Conservation (phyloP, 2,888 invertebrate species). For the Andrena trimmerana region DNA sequence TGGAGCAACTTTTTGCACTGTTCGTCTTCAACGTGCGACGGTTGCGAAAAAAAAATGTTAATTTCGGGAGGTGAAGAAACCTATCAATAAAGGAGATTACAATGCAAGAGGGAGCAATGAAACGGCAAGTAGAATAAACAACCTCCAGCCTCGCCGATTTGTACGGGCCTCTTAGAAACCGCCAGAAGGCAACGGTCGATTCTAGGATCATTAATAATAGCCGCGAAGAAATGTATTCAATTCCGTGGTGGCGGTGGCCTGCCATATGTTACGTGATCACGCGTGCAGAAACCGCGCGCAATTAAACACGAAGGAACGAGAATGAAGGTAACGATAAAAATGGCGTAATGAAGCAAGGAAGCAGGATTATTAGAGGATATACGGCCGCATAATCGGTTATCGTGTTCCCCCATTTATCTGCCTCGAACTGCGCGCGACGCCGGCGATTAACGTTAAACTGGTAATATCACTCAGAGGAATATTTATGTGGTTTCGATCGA, state of each 20-base stretch:
- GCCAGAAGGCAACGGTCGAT: constrained; percentile 16
- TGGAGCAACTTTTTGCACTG: constrained; percentile 7
- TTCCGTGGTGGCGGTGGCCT: constrained; percentile 22
- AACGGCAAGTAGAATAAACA: constrained; percentile 29
- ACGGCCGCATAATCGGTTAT: constrained; percentile 21
- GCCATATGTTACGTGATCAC: constrained; percentile 45
- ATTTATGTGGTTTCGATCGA: constrained; percentile 46
- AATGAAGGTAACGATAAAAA: constrained; percentile 30
- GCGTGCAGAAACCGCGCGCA: constrained; percentile 24
- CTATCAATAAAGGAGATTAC: constrained; percentile 31
- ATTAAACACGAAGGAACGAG: constrained; percentile 45
- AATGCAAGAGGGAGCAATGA: not conserved
- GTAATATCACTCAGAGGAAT: not conserved
- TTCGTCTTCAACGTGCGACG: not conserved
- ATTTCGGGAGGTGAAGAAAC: constrained; percentile 35
- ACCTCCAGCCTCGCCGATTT: constrained; percentile 5
- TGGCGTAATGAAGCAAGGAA: constrained; percentile 27
- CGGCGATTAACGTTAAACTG: constrained; percentile 18
- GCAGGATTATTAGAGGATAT: constrained; percentile 20
- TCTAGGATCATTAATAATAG: constrained; percentile 26
- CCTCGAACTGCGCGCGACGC: not conserved
- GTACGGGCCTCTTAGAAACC: not conserved
- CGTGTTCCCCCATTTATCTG: not conserved
- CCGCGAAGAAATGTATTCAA: constrained; percentile 34
- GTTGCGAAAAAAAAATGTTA: constrained; percentile 20